Base-by-base conservation (phyloP, 2,113 vertebrate genomes). In the Chionodraco myersi region DNA sequence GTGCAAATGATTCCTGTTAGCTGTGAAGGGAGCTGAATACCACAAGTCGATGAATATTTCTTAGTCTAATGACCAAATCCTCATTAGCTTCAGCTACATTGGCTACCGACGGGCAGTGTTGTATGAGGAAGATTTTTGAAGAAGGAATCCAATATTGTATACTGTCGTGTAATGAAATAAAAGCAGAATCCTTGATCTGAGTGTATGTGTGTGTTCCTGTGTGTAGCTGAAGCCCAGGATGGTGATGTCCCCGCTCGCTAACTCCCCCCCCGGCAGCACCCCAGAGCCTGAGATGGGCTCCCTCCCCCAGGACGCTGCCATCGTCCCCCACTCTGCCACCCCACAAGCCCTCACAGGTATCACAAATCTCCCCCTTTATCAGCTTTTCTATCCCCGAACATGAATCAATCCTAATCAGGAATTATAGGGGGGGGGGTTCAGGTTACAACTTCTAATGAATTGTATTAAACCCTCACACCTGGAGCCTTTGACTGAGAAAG, bases 231-330 rank as follows among this genome's bases (percentile, higher is more conserved):
- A 98, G 93, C 94, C 97, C 82, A 96, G 94, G 47, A 93, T 96
- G 88, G 94, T 96, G 93, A 97, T 97, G 96, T 96, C 96, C 57
- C 95, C 97, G 21, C 87, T 96, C 89, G 96, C 95, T 52, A 94
- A 96, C 89, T 98, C 96, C 51, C 96, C 97, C 0, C 97, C 96
- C 0, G 92, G 95, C 89, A 97, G 96, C 88, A 98, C 96, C 0
- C 97, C 96, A 0, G 97, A 98, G 88, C 97, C 97, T 0, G 97
- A 98, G 87, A 95, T 97, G 91, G 97, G 97, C 73, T 97, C 96
- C 36, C 95, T 98, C 67, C 97, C 97, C 9, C 98, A 97, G 92
- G 98, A 98, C 1, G 96, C 97, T 74, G 97, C 97, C 70, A 97
- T 96, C 0, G 85, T 98, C 12, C 97, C 98, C 61, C 96, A 94